Conservation (phyloP, 2,797 vertebrate species). For the Natrix natrix region DNA sequence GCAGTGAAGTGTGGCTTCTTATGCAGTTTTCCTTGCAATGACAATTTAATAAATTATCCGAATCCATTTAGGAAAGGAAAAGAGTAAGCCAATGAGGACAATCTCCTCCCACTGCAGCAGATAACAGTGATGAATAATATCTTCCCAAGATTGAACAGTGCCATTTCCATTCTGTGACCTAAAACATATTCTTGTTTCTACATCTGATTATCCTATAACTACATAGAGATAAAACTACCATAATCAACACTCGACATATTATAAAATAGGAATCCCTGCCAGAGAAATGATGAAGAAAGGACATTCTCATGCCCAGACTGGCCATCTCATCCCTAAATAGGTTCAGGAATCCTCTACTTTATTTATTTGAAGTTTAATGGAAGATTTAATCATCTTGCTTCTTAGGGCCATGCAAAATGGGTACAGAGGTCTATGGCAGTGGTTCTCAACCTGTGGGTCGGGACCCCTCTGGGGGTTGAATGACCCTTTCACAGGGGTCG, state of each 20-base stretch:
- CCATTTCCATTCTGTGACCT: not conserved
- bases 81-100: not conserved
- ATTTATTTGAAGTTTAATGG: not conserved
- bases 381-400: not conserved
- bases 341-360: not conserved
- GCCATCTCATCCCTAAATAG: not conserved
- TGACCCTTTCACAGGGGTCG: too few relatives aligned
- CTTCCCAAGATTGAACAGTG: not conserved
- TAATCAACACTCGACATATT: not conserved
- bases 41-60: not conserved
- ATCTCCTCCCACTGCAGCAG: not conserved
- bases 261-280: not conserved
- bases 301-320: not conserved
- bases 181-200: not conserved
- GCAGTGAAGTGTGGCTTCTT: not conserved
- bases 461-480: too few relatives aligned
- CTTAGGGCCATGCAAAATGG: not conserved
- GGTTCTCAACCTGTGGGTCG: too few relatives aligned
- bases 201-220: not conserved
- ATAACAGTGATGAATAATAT: not conserved
- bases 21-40: conserved; percentile 23
- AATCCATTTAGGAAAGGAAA: not conserved
- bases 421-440: too few relatives aligned
- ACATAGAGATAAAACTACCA: not conserved
- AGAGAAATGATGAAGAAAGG: not conserved